Base-by-base conservation (phyloP, 1,140 invertebrate species). In the Lerema accius region DNA sequence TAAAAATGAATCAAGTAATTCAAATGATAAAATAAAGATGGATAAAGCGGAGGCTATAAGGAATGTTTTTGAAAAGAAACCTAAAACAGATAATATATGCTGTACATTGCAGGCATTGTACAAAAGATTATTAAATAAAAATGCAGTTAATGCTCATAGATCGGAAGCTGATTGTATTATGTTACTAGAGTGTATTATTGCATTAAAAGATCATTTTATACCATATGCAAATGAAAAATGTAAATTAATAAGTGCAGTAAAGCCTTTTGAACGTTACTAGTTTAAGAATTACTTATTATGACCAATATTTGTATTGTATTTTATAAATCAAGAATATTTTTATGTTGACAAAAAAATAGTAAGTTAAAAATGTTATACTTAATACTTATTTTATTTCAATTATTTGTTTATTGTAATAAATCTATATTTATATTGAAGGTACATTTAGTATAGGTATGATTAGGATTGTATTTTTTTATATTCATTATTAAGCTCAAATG, bases 61-160 rank as follows among this genome's bases (percentile, higher is more conserved):
- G 23, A 60, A 43, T 35, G 37, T 48, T 23, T 14, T 63, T 43
- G 14, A 56, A 17, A 28, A 56, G 16, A 43, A 35, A 50, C 43
- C 37, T 64, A 59, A 51, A 63, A 58, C 35, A 26, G 46, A 82
- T 40, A 84, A 78, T 26, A 53, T 72, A 7, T 88, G 77, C 63
- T 94, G 89, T 75, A 92, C 87, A 71, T 80, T 95, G 23, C 32
- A 28, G 7, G 86, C 82, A 67, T 63, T 95, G n/a, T 94, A 91
- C 73, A 76, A 91, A 50, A 84, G 91, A 39, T 72, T 93, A 7
- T 86, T 93, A 11, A 83, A 88, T 5, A 82, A 76, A 32, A 65
- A 84, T 7, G 23, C 56, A 1, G 28, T 66, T 5, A 67, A 63
- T 42, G 61, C 70, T 19, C 77, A 79, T 42, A 67, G 74, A 42